phyloP scores from a whole-genome alignment of 2,113 vertebrate species.

The Indri indri region DNA sequence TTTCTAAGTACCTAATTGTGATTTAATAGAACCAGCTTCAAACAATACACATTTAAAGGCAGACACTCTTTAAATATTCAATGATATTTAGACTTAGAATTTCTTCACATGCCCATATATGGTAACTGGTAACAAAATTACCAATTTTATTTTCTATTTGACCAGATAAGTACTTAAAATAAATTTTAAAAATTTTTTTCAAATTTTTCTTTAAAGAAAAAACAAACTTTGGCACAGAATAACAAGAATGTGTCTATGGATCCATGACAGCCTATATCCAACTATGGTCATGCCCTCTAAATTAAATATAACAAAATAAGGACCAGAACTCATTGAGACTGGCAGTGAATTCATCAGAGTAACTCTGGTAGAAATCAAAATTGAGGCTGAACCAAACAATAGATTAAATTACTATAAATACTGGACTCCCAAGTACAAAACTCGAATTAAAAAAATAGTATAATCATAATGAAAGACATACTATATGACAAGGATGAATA shows the following conservation, averaged over 20 bases:
- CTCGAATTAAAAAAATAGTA: neutral
- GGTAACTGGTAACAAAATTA: neutral
- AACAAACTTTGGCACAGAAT: neutral
- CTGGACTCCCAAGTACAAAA: neutral
- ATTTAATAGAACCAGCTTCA: neutral
- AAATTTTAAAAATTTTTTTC: neutral
- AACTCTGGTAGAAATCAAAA: neutral
- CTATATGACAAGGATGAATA: neutral
- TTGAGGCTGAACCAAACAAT: neutral
- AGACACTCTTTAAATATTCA: neutral
- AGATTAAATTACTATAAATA: neutral
- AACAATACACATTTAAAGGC: neutral
- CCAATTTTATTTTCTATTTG: neutral
- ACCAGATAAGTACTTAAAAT: neutral
- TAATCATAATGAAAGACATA: neutral
- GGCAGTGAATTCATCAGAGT: neutral
- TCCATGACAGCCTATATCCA: neutral
- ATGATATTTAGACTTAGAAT: neutral
- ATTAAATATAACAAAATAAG: neutral
- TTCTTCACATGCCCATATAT: neutral
- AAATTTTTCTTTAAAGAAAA: neutral
- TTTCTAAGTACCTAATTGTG: neutral
- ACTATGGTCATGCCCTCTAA: neutral
- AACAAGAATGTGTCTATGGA: neutral
- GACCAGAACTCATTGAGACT: neutral